phyloP scores from a whole-genome alignment of 2,797 vertebrate genomes.

The Mus minutoides region DNA sequence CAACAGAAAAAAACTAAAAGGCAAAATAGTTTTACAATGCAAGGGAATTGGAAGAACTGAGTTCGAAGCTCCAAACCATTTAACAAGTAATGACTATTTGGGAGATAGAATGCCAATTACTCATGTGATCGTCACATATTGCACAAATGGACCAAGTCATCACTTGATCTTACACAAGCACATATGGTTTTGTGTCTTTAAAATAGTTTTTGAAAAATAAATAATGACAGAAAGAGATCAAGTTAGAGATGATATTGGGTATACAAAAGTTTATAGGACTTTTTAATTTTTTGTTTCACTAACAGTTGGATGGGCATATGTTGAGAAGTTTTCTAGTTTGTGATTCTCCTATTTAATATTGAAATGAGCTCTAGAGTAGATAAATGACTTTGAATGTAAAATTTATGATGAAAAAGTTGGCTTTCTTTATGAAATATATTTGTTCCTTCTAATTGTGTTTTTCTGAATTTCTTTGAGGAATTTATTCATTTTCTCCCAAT shows the following conservation, averaged over 20 bases:
- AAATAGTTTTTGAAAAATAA: background rate
- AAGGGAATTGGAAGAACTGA: background rate
- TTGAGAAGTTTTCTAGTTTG: background rate
- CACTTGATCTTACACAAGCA: background rate
- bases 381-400: background rate
- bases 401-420: background rate
- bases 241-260: background rate
- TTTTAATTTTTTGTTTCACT: background rate
- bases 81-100: background rate
- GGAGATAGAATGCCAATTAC: no score
- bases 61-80: background rate
- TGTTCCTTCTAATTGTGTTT: background rate
- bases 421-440: background rate
- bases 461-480: background rate
- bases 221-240: background rate
- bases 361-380: background rate
- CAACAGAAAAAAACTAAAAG: background rate
- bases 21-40: background rate
- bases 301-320: background rate
- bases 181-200: background rate
- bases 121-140: background rate
- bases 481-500: background rate
- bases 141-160: background rate
- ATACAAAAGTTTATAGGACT: background rate
- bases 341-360: background rate